Conservation (phyloP, 2,888 invertebrate genomes). For the Nomada lathburiana region DNA sequence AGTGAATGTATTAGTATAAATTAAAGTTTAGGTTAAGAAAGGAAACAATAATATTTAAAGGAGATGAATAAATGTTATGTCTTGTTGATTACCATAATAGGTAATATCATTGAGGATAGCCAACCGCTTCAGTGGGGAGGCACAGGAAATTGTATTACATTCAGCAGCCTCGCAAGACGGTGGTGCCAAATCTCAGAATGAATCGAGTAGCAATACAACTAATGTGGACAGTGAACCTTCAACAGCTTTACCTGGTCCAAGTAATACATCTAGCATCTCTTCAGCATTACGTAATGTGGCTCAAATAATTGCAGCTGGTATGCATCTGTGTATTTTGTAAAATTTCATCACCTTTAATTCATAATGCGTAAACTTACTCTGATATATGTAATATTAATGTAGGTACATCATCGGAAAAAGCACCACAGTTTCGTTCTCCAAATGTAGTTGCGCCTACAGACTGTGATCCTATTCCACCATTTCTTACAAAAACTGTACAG, state of each 20-base stretch:
- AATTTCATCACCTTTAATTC: not conserved
- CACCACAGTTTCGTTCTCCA: conserved; percentile 90
- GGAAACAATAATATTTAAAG: not conserved
- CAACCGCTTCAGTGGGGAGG: conserved; percentile 88
- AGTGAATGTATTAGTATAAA: not conserved
- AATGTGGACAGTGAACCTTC: conserved; percentile 76
- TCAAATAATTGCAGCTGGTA: conserved; percentile 82
- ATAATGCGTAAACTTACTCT: not conserved
- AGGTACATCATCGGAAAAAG: conserved; percentile 82
- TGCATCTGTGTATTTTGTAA: conserved; percentile 26
- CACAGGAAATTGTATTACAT: conserved; percentile 89
- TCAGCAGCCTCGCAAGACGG: conserved; percentile 85
- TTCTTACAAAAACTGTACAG: conserved; percentile 80
- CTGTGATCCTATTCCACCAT: conserved; percentile 87
- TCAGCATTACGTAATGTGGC: conserved; percentile 81
- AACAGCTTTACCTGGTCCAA: conserved; percentile 81
- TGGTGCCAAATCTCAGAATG: conserved; percentile 79
- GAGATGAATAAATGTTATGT: conserved; percentile 5
- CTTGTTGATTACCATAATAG: conserved; percentile 78
- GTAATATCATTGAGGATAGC: conserved; percentile 88
- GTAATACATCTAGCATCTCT: conserved; percentile 80
- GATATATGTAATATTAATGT: conserved; percentile 41
- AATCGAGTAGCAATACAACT: conserved; percentile 74
- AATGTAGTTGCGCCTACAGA: conserved; percentile 95
- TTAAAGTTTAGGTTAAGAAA: not conserved